Evolutionary conservation across 2,113 vertebrate species (phyloP), one percentile per base, ranked within the genome.

Genomic region (Glareola pratincola): DNA sequence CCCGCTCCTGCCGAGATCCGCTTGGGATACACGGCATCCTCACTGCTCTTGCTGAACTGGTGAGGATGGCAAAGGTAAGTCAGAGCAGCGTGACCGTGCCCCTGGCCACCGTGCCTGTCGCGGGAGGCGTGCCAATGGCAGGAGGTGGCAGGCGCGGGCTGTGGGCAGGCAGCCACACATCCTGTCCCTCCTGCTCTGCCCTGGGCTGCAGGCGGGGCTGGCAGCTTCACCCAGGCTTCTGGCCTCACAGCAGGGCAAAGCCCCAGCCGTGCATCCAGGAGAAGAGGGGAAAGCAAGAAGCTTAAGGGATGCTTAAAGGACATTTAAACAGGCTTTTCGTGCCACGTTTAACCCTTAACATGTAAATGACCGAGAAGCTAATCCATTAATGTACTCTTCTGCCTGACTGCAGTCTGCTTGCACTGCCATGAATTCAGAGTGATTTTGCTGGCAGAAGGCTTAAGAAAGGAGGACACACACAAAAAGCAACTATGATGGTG

Each of bases 61-160:
- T 53, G 47, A 4, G 34, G 62, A 12, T 2, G 5, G 26, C 8
- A 8, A n/a, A 50, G 66, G 68, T 6, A 26, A 36, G 39, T 12
- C 54, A 60, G 66, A 80, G 60, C 36, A 56, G 54, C 0, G 1
- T 74, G 82, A 22, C 37, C 0, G 0, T 53, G 71, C 43, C 59
- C 41, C 43, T 6, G 29, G 77, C 19, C 0, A 0, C 57, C 0
- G 1, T 27, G 57, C 39, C 56, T 1, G 0, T 9, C 0, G 4
- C 2, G 3, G 84, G 86, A 60, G 79, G 45, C 1, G 5, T 72
- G 62, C 51, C 74, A 9, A 6, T 2, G 57, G 39, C 76, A 72
- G 87, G 48, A 26, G 36, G 7, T 23, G 53, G 72, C 77, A 76
- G 66, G 63, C 47, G 62, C 2, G 1, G 56, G 27, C 47, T 57